phyloP scores from a whole-genome alignment of 1,140 invertebrate genomes.

The Bombus waltoni region DNA sequence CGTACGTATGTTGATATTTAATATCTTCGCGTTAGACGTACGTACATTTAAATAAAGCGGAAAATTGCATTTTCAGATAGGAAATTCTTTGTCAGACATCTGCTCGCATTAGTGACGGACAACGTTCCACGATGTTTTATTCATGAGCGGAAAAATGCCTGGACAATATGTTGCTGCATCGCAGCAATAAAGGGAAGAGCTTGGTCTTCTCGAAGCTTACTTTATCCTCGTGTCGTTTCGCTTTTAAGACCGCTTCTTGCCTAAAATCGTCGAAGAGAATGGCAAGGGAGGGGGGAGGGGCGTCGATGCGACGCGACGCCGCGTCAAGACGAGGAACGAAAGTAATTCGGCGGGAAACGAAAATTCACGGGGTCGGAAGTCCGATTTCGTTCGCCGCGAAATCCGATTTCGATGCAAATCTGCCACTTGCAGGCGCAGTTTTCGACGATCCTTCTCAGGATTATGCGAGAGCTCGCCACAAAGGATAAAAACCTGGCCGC shows the following conservation, averaged over 20 bases:
- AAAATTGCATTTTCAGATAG: conserved; percentile 55
- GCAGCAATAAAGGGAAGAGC: neutral
- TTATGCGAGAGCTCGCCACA: neutral
- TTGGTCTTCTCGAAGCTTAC: too few species aligned
- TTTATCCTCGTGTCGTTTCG: neutral
- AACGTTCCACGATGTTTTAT: conserved; percentile 69
- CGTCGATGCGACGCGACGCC: neutral
- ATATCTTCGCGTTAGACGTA: too few species aligned
- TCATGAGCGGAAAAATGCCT: conserved; percentile 72
- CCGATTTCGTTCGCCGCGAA: conserved; percentile 21
- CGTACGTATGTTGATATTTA: too few species aligned
- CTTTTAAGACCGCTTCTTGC: neutral
- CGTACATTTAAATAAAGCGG: too few species aligned
- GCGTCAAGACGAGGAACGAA: neutral
- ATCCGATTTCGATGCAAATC: conserved; percentile 51
- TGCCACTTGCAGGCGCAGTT: neutral
- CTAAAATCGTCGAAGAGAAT: neutral
- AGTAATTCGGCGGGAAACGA: neutral
- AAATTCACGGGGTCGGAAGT: neutral
- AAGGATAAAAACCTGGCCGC: conserved; percentile 1
- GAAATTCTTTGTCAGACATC: conserved; percentile 68
- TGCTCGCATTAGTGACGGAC: too few species aligned
- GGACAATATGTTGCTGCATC: conserved; percentile 71
- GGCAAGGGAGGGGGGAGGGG: neutral
- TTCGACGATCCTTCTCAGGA: conserved; percentile 27